Base-by-base conservation (phyloP, 1,140 invertebrate species). In the Agrypnia vestita region DNA sequence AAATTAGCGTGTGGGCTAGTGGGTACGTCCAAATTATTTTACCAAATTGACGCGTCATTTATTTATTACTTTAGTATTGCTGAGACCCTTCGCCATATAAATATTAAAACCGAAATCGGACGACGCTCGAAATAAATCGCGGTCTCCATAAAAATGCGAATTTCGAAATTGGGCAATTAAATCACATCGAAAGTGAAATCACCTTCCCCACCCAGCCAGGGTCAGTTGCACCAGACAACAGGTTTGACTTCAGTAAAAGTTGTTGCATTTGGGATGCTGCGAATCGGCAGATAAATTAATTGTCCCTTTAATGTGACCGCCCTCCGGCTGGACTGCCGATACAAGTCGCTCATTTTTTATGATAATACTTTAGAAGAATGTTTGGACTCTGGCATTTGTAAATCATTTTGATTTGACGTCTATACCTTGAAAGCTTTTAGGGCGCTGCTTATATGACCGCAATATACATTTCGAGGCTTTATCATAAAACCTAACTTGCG, bases 121-220 rank as follows among this genome's bases (percentile, higher is more conserved):
- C 67, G 19, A 10, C 13, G 46, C 9, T 51, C 35, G 71, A 74
- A 25, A 74, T 74, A 74, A 74, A 74, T 74, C 74, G 25, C 61
- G n/a, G 25, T n/a, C 12, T 15, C 21, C 17, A 67, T 51, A 43
- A 77, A 67, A 67, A 35, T 67, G 61, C 59, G 59, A 25, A 67
- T 77, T 67, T 77, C 75, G 75, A 77, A 77, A 77, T 77, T 67
- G 44, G 75, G 75, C 47, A 77, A 77, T 77, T 77, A 77, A 77
- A 77, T 77, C 61, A 43, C 61, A 77, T 53, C 49, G 75, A 77
- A 77, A 77, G 75, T 43, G 75, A 77, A 77, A 77, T 49, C 71
- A 56, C 51, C 51, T 74, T 72, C n/a, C 46, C 25, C 25, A 6
- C 25, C 10, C 53, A 43, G 19, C 51, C 71, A 56, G 53, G 71